These are phyloP conservation scores for Drosophila anceps DNA, from an alignment of 2,888 invertebrate species.

Conservation along the genomic window DNA sequence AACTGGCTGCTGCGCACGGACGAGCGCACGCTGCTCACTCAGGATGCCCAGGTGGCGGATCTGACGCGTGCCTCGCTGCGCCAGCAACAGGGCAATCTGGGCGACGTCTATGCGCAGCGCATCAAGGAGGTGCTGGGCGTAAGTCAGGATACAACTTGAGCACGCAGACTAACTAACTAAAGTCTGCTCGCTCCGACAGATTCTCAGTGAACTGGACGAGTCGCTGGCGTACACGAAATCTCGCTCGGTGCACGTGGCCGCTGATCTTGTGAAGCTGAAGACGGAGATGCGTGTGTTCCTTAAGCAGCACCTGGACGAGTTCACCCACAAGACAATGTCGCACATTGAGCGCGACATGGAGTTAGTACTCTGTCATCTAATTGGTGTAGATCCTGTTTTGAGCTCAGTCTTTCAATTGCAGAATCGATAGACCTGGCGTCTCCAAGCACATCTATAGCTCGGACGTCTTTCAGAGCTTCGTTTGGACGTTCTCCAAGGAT, in stretches of 20 bases:
- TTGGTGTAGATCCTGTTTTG: neutral
- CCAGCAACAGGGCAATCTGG: constrained; percentile 82
- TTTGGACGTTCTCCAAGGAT: constrained; percentile 84
- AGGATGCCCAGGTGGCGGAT: constrained; percentile 81
- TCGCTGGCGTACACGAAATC: constrained; percentile 66
- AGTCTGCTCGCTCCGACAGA: constrained; percentile 61
- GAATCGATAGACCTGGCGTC: constrained; percentile 83
- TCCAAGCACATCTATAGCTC: constrained; percentile 83
- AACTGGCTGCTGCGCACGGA: constrained; percentile 85
- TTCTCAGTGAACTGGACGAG: constrained; percentile 84
- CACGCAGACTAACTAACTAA: neutral
- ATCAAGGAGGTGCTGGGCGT: constrained; percentile 84
- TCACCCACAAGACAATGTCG: constrained; percentile 84
- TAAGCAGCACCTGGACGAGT: constrained; percentile 83
- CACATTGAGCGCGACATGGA: constrained; percentile 85
- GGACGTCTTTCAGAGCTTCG: constrained; percentile 83
- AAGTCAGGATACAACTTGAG: neutral
- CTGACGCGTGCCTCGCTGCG: constrained; percentile 80
- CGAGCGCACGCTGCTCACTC: constrained; percentile 84
- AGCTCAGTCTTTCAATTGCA: constrained; percentile 36
- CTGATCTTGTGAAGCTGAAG: constrained; percentile 82
- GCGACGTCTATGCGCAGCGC: constrained; percentile 84
- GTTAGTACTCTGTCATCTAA: constrained; percentile 63
- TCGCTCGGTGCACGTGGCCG: constrained; percentile 66
- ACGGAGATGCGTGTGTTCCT: constrained; percentile 83